Percentiles rank a stretch among this genome's conserved stretches.
Conservation (phyloP, 2,113 vertebrate species). For the Amia ocellicauda region DNA sequence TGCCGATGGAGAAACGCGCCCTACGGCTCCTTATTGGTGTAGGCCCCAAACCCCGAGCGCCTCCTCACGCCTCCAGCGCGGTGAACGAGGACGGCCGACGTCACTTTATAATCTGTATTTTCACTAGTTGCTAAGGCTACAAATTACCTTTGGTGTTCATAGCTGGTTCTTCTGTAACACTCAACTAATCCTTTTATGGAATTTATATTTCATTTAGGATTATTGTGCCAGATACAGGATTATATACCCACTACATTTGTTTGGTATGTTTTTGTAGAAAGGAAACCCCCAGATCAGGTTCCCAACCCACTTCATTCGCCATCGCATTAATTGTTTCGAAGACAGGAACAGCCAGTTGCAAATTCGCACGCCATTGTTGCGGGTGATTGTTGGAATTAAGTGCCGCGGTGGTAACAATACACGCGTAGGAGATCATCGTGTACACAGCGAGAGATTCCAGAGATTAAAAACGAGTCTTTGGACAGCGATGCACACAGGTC, state of each 20-base stretch:
- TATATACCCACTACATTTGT: conserved; percentile 45
- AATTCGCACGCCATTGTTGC: conserved; percentile 31
- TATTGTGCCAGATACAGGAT: conserved; percentile 68
- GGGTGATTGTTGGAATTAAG: conserved; percentile 58
- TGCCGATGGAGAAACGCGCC: background rate
- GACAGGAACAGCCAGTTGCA: conserved; percentile 12
- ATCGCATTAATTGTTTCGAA: conserved; percentile 21
- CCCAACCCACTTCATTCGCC: conserved; percentile 12
- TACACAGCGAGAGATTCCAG: conserved; percentile 49
- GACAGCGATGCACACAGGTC: conserved; percentile 7
- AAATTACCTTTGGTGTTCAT: conserved; percentile 87
- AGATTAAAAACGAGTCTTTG: conserved; percentile 33
- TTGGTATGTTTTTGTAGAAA: conserved; percentile 53
- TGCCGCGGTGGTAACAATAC: conserved; percentile 36
- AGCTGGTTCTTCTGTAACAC: conserved; percentile 88
- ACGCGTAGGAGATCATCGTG: conserved; percentile 40
- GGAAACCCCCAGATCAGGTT: conserved; percentile 46
- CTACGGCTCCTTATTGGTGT: background rate
- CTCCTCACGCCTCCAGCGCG: conserved; percentile 44
- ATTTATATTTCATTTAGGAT: conserved; percentile 78
- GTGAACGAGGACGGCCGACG: conserved; percentile 73
- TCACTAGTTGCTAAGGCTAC: conserved; percentile 95
- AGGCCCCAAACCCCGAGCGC: conserved; percentile 26
- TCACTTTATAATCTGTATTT: conserved; percentile 86
- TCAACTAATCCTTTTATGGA: conserved; percentile 73